phyloP scores from a whole-genome alignment of 2,888 invertebrate genomes.

The Octodonta nipae region DNA sequence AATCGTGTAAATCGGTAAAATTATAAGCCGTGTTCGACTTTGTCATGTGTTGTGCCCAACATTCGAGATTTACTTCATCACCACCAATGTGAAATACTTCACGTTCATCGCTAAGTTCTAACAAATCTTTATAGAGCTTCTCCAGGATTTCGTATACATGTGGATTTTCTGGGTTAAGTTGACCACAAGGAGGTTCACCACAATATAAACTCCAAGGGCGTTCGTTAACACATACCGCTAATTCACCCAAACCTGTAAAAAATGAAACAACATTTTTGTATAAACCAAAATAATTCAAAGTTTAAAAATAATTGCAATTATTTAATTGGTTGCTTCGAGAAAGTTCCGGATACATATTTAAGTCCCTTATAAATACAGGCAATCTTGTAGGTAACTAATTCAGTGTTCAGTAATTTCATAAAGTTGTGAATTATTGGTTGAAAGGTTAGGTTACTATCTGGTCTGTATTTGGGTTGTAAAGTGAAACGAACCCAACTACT shows the following conservation, averaged over 20 bases:
- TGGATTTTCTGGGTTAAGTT: conserved; percentile 69
- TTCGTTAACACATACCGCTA: conserved; percentile 68
- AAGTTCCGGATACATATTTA: no score
- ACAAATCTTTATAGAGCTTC: conserved; percentile 61
- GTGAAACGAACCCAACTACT: no score
- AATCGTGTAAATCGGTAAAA: conserved; percentile 60
- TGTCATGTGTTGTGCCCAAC: conserved; percentile 50
- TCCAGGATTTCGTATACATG: conserved; percentile 60
- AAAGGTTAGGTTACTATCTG: no score
- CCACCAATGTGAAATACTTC: conserved; percentile 77
- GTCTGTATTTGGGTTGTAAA: no score
- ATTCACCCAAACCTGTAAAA: conserved; percentile 46
- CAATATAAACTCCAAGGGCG: conserved; percentile 64
- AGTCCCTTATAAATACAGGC: no score
- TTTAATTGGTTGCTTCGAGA: no score
- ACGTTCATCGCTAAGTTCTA: conserved; percentile 58
- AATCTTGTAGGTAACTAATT: no score
- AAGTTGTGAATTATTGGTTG: no score
- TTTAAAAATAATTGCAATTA: background rate
- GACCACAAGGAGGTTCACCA: conserved; percentile 78
- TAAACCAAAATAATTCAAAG: background rate
- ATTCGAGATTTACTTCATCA: conserved; percentile 68
- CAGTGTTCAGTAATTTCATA: no score
- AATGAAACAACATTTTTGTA: background rate
- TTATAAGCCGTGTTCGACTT: conserved; percentile 31